Percentiles rank a stretch among this genome's conserved stretches.
These are phyloP conservation scores for Homarus gammarus DNA, from an alignment of 2,888 invertebrate genomes.

Conservation along the genomic window DNA sequence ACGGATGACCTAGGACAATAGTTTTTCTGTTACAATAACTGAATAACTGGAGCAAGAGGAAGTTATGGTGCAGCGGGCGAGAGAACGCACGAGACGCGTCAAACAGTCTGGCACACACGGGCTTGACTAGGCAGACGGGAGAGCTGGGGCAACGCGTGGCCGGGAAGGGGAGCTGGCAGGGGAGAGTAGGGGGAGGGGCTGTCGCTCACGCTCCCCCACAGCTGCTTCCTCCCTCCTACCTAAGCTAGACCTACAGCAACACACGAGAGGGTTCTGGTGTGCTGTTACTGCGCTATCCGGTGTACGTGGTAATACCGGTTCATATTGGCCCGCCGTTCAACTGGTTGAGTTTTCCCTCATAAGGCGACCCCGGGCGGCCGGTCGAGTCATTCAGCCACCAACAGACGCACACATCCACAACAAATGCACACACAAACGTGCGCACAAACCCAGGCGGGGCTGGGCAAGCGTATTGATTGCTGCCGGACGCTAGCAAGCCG, in stretches of 20 bases:
- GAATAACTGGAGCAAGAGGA: neutral
- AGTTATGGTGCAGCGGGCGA: neutral
- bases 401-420: slow-evolving; percentile 39
- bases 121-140: slow-evolving; percentile 48
- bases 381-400: slow-evolving; percentile 31
- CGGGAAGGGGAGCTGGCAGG: neutral
- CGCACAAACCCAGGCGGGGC: slow-evolving; percentile 49
- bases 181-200: neutral
- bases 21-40: neutral
- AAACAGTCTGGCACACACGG: slow-evolving; percentile 50
- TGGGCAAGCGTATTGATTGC: slow-evolving; percentile 59
- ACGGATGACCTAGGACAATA: neutral
- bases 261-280: neutral
- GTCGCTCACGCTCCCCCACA: slow-evolving; percentile 41
- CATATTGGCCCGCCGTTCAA: neutral
- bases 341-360: slow-evolving; percentile 30
- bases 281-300: neutral
- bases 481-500: slow-evolving; percentile 53
- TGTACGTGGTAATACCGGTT: neutral
- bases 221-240: neutral
- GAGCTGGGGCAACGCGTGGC: slow-evolving; percentile 47
- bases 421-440: slow-evolving; percentile 39
- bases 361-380: slow-evolving; percentile 31
- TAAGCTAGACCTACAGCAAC: neutral
- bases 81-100: slow-evolving; percentile 42